Evolutionary conservation across 1,140 invertebrate species (phyloP).

Genomic region (Drosophila pseudoananassae): DNA sequence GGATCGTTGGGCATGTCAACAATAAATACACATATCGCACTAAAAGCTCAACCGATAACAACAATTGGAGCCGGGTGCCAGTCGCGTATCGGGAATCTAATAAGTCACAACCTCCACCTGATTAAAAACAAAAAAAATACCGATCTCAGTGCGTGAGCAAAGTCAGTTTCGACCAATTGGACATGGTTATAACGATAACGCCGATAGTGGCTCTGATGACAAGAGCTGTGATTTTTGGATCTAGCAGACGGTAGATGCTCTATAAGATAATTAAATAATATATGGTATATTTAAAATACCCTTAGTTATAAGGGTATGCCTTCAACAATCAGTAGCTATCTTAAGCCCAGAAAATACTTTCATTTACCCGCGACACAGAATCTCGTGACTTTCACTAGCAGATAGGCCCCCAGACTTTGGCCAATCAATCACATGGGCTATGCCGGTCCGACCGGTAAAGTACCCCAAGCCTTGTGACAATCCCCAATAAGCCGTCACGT

Average conservation of each 20-base stretch:
- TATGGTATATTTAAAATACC: no score
- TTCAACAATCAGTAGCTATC: neutral
- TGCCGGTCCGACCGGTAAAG: slow-evolving; percentile 31
- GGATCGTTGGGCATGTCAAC: slow-evolving; percentile 16
- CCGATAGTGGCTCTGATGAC: neutral
- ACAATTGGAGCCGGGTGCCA: slow-evolving; percentile 8
- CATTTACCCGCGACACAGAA: slow-evolving; percentile 3
- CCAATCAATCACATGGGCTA: slow-evolving; percentile 46
- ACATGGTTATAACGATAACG: slow-evolving; percentile 26
- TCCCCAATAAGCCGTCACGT: slow-evolving; percentile 52
- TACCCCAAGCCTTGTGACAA: slow-evolving; percentile 46
- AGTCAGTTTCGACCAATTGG: slow-evolving; percentile 27
- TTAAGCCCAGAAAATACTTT: slow-evolving; percentile 16
- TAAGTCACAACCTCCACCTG: slow-evolving; percentile 42
- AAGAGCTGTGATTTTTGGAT: slow-evolving; percentile 36
- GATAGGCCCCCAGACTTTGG: slow-evolving; percentile 32
- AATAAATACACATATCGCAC: slow-evolving; percentile 30
- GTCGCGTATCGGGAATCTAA: slow-evolving; percentile 27
- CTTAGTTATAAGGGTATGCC: neutral
- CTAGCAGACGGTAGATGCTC: neutral
- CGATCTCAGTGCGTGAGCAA: slow-evolving; percentile 47
- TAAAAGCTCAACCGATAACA: slow-evolving; percentile 28
- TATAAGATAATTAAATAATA: neutral
- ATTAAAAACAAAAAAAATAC: slow-evolving; percentile 44
- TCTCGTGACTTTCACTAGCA: slow-evolving; percentile 45